Evolutionary conservation across 2,113 vertebrate genomes (phyloP).

Genomic region (human (Homo sapiens)): DNA sequence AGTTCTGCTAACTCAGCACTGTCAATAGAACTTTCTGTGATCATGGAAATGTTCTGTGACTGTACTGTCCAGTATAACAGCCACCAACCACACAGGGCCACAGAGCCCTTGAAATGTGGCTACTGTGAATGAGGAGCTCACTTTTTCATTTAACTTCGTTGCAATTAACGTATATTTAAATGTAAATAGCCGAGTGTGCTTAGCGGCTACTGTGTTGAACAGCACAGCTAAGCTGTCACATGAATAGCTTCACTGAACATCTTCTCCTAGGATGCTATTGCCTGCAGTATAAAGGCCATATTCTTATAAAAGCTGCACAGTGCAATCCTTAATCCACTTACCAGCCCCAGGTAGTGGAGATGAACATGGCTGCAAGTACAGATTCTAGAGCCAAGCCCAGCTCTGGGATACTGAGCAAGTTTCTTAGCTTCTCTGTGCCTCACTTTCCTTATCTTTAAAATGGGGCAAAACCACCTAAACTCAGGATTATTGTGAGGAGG

Average conservation of each 20-base stretch:
- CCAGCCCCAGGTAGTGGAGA: background rate
- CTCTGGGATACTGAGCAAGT: too few relatives aligned
- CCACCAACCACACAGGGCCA: too few relatives aligned
- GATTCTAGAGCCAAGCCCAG: background rate
- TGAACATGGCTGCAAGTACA: background rate
- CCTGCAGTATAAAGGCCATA: background rate
- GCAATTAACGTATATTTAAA: background rate
- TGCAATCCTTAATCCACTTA: background rate
- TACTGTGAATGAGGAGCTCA: background rate
- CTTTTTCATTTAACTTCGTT: background rate
- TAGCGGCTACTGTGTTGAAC: too few relatives aligned
- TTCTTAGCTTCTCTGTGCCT: too few relatives aligned
- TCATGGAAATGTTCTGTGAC: too few relatives aligned
- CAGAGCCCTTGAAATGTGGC: too few relatives aligned
- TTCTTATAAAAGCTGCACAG: background rate
- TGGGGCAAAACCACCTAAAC: background rate
- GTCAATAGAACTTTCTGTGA: background rate
- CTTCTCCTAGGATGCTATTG: background rate
- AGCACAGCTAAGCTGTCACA: background rate
- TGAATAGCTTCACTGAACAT: background rate
- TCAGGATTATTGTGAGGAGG: background rate
- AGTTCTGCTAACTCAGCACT: background rate
- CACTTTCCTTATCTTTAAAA: too few relatives aligned
- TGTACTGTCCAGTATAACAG: too few relatives aligned
- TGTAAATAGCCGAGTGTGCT: fast-evolving